Base-by-base conservation (phyloP, 35 echinoderm and acorn worm genomes). In the Diadema setosum region DNA sequence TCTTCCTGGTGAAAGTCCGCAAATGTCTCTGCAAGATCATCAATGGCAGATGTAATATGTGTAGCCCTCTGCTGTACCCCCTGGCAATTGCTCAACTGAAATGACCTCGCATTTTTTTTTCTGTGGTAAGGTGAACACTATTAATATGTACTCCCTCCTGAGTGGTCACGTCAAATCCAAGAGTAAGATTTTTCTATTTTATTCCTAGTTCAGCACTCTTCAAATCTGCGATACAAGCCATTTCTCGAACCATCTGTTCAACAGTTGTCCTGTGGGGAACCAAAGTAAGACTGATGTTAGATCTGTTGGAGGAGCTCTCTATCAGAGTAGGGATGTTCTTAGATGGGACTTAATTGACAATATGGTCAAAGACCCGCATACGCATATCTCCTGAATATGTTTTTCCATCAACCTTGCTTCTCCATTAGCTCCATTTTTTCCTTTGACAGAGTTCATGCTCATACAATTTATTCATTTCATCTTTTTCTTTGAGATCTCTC, bases 141-240 rank as follows among this genome's bases (percentile, higher is more conserved):
- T 88, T 88, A 23, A 88, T 41, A 56, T 88, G 86, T 18, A 81
- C 49, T 2, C 86, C 86, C 24, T 88, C 73, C 46, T 81, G 86
- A 11, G 86, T 88, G 1, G 50, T 88, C 12, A 75, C 86, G 27
- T 88, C 86, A 81, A 88, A 88, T 1, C 45, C 86, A 7, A 88
- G 12, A 1, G 48, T 88, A 0, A 88, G 56, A 42, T 88, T 55
- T 88, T 76, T n/a, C n/a, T n/a, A n/a, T n/a, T n/a, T n/a, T n/a
- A n/a, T n/a, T n/a, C n/a, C n/a, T n/a, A n/a, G n/a, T n/a, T n/a
- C n/a, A n/a, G n/a, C n/a, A n/a, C n/a, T n/a, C n/a, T n/a, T n/a
- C n/a, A n/a, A n/a, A n/a, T n/a, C n/a, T 45, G n/a, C 42, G 36
- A 23, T 50, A 0, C 21, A 27, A 27, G 21, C 89, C 1, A 85